Evolutionary conservation across 2,888 invertebrate genomes (phyloP).

Genomic region (Thymelicus sylvestris): DNA sequence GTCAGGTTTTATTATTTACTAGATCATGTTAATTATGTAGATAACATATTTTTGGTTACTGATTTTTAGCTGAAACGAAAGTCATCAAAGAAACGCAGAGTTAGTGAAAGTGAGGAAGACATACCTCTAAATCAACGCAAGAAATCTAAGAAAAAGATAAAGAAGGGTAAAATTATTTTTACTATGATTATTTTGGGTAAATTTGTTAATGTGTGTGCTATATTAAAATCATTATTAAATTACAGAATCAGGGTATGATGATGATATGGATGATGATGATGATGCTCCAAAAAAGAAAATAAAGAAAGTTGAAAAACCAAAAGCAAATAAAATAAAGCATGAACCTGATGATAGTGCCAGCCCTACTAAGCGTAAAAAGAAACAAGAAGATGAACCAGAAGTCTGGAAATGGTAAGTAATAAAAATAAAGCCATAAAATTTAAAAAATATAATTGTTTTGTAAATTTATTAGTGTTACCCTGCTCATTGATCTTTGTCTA

Average conservation of each 20-base stretch:
- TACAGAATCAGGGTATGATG: conserved; percentile 82
- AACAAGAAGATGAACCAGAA: conserved; percentile 92
- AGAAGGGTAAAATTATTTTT: conserved; percentile 69
- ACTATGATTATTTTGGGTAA: no score
- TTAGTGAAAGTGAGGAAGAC: conserved; percentile 88
- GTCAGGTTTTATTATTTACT: no score
- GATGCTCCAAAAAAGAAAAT: conserved; percentile 79
- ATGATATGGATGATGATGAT: conserved; percentile 83
- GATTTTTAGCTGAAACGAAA: conserved; percentile 56
- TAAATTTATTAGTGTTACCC: no score
- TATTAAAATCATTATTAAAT: conserved; percentile 11
- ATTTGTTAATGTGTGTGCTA: background rate
- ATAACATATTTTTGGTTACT: background rate
- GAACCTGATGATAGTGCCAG: conserved; percentile 67
- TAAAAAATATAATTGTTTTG: no score
- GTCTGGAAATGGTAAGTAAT: conserved; percentile 95
- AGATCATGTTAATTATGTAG: no score
- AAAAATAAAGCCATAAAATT: background rate
- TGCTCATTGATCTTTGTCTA: no score
- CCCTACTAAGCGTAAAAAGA: conserved; percentile 90
- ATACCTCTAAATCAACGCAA: conserved; percentile 89
- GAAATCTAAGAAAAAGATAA: conserved; percentile 87
- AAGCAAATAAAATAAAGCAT: conserved; percentile 62
- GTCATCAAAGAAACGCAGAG: conserved; percentile 63
- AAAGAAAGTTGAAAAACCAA: conserved; percentile 77